Conservation (phyloP, 2,888 invertebrate species). For the Archips xylosteana region DNA sequence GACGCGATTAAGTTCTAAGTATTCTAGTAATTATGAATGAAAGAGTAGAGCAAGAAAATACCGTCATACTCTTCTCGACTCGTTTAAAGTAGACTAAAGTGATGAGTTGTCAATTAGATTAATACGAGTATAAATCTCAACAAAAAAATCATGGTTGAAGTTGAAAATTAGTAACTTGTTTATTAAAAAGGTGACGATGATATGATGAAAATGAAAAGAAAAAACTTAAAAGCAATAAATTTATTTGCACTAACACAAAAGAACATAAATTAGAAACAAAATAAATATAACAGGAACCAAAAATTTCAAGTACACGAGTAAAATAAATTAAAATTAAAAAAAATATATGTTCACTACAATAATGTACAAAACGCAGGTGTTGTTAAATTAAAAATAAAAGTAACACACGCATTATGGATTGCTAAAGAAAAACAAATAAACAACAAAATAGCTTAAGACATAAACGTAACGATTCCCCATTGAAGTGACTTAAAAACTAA, state of each 20-base stretch:
- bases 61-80: too few species aligned
- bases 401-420: slow-evolving; percentile 72
- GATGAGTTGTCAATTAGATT: too few species aligned
- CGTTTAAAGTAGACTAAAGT: too few species aligned
- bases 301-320: slow-evolving; percentile 61
- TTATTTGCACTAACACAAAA: slow-evolving; percentile 78
- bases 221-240: slow-evolving; percentile 80
- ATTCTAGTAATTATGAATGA: too few species aligned
- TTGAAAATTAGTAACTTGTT: not conserved
- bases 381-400: slow-evolving; percentile 51
- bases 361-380: slow-evolving; percentile 51
- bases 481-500: slow-evolving; percentile 55
- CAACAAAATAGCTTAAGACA: slow-evolving; percentile 78
- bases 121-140: too few species aligned
- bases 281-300: slow-evolving; percentile 86
- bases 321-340: slow-evolving; percentile 61
- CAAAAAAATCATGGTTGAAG: too few species aligned
- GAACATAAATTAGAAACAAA: slow-evolving; percentile 82
- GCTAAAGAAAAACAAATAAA: slow-evolving; percentile 74
- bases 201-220: slow-evolving; percentile 61
- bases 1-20: too few species aligned
- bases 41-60: too few species aligned
- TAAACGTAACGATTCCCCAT: slow-evolving; percentile 85
- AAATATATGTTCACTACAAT: slow-evolving; percentile 47
- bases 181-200: slow-evolving; percentile 23